Conservation (phyloP, 2,113 vertebrate species). For the Mesembrinibis cayennensis region DNA sequence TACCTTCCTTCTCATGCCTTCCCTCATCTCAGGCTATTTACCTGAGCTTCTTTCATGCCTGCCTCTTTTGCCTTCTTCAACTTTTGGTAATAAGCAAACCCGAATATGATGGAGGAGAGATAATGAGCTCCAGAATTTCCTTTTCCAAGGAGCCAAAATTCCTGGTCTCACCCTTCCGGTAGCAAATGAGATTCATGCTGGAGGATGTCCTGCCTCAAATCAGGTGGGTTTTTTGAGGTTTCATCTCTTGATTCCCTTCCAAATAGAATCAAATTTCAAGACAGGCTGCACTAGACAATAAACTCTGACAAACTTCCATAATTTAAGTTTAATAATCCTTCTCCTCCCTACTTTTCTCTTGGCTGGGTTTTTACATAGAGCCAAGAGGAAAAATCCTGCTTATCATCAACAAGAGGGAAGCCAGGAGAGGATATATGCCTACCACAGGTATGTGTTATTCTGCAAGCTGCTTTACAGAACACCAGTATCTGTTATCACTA, state of each 20-base stretch:
- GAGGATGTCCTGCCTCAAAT: slow-evolving; percentile 26
- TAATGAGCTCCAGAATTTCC: slow-evolving; percentile 33
- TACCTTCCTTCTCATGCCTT: background rate
- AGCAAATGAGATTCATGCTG: slow-evolving; percentile 41
- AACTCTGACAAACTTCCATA: background rate
- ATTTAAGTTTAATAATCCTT: slow-evolving; percentile 1
- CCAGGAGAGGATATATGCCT: background rate
- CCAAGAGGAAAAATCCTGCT: slow-evolving; percentile 29
- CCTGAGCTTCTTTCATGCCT: background rate
- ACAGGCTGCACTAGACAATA: background rate
- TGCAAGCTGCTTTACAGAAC: background rate
- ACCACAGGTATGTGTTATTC: background rate
- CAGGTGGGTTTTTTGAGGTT: slow-evolving; percentile 47
- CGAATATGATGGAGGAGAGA: background rate
- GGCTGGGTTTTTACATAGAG: slow-evolving; percentile 9
- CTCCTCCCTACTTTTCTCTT: slow-evolving; percentile 6
- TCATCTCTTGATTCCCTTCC: slow-evolving; percentile 27
- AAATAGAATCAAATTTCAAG: slow-evolving; percentile 30
- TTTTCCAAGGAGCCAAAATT: slow-evolving; percentile 40
- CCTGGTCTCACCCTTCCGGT: slow-evolving; percentile 24
- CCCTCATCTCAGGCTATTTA: background rate
- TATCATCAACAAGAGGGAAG: background rate
- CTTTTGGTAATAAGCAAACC: slow-evolving; percentile 10
- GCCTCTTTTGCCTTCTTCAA: background rate
- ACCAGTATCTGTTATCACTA: background rate